A percentile compares a stretch with the other conserved stretches of the same genome.
Conservation (phyloP, 1,140 invertebrate species). For the Pogonomyrmex barbatus region DNA sequence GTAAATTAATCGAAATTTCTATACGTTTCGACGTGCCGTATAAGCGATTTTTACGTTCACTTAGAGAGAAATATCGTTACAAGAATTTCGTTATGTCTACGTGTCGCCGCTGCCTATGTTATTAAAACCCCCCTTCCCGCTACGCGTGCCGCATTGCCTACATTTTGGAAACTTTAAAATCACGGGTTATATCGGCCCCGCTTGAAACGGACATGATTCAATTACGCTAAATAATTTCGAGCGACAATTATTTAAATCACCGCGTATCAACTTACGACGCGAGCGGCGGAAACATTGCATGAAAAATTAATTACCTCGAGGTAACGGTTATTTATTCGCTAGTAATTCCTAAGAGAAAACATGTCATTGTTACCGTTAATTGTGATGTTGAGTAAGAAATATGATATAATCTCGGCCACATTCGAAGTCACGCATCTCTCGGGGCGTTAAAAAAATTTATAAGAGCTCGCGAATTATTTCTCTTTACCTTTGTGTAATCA, state of each 20-base stretch:
- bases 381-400: slow-evolving; percentile 3
- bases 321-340: neutral
- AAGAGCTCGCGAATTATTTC: neutral
- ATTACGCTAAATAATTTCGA: neutral
- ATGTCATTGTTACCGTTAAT: neutral
- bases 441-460: neutral
- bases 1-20: slow-evolving; percentile 44
- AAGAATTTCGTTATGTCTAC: slow-evolving; percentile 48
- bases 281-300: neutral
- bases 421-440: neutral
- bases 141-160: slow-evolving; percentile 24
- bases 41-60: slow-evolving; percentile 41
- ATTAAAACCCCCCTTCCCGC: slow-evolving; percentile 32
- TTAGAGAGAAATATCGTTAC: slow-evolving; percentile 40
- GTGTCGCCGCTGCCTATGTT: slow-evolving; percentile 29
- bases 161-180: slow-evolving; percentile 45
- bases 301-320: neutral
- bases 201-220: slow-evolving; percentile 20
- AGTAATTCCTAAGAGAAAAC: neutral
- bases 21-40: slow-evolving; percentile 22
- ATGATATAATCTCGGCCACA: neutral
- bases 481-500: slow-evolving; percentile 4
- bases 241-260: slow-evolving; percentile 26
- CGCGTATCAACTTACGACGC: neutral
- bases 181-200: slow-evolving; percentile 1